Evolutionary conservation across 2,888 invertebrate genomes (phyloP).

Genomic region (Diadromus collaris): DNA sequence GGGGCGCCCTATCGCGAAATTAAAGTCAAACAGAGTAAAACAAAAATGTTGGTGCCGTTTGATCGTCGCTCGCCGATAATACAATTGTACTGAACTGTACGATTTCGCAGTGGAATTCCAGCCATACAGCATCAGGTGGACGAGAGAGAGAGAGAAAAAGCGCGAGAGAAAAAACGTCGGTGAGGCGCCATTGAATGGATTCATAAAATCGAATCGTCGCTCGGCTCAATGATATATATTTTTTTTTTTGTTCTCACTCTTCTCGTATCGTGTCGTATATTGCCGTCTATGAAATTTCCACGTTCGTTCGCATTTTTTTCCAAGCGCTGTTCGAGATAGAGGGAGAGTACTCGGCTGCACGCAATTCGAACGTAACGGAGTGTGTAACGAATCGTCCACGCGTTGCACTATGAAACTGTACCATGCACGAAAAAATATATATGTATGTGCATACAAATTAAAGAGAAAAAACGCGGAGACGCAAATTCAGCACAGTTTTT

Average conservation of each 20-base stretch:
- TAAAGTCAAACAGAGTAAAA: constrained; percentile 48
- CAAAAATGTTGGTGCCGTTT: constrained; percentile 32
- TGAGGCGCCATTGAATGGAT: constrained; percentile 47
- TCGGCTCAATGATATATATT: constrained; percentile 24
- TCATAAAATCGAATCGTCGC: constrained; percentile 50
- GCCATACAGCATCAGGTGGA: constrained; percentile 11
- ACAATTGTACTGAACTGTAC: too few species aligned
- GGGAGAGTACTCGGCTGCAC: constrained; percentile 2
- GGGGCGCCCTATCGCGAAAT: constrained; percentile 37
- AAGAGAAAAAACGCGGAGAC: not conserved
- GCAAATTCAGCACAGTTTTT: not conserved
- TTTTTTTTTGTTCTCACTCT: constrained; percentile 16
- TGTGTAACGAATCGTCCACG: constrained; percentile 39
- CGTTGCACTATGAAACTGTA: not conserved
- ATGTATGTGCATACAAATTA: not conserved
- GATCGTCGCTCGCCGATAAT: constrained; percentile 13
- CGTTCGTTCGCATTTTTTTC: not conserved
- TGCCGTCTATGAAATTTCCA: constrained; percentile 36
- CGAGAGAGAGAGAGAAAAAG: not conserved
- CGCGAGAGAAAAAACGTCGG: not conserved
- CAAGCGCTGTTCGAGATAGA: not conserved
- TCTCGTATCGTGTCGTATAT: constrained; percentile 32
- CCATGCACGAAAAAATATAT: not conserved
- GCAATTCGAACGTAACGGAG: constrained; percentile 37
- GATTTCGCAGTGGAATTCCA: constrained; percentile 9